Conservation (phyloP, 2,797 vertebrate species). For the Anolis apletophallus region DNA sequence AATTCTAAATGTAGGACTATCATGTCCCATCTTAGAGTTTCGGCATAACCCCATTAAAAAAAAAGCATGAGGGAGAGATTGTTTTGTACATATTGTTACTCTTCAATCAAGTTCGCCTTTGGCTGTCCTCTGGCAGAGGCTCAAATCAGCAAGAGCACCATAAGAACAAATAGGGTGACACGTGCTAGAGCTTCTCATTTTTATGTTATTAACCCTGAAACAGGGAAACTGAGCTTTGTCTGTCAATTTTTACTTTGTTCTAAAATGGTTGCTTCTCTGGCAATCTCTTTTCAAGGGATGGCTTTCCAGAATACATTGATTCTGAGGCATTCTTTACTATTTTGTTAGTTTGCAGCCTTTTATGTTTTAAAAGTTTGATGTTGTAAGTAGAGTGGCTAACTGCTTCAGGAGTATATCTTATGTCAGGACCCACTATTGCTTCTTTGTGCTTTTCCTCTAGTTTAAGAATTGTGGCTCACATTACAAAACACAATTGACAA, state of each 20-base stretch:
- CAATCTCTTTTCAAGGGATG: background rate
- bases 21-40: background rate
- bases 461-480: background rate
- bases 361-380: background rate
- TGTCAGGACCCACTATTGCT: background rate
- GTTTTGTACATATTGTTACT: background rate
- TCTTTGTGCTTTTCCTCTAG: background rate
- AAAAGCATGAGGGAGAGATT: background rate
- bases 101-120: background rate
- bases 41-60: background rate
- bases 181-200: background rate
- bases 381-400: background rate
- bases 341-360: background rate
- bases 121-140: background rate
- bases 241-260: background rate
- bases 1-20: background rate
- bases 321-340: background rate
- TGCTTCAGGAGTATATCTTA: background rate
- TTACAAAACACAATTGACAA: constrained; percentile 48
- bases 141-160: background rate
- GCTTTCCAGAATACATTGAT: background rate
- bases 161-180: background rate
- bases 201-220: background rate
- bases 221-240: background rate
- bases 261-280: background rate